Evolutionary conservation across 2,113 vertebrate genomes (phyloP), one percentile per base, ranked within the genome.

Genomic region (Jacana jacana): DNA sequence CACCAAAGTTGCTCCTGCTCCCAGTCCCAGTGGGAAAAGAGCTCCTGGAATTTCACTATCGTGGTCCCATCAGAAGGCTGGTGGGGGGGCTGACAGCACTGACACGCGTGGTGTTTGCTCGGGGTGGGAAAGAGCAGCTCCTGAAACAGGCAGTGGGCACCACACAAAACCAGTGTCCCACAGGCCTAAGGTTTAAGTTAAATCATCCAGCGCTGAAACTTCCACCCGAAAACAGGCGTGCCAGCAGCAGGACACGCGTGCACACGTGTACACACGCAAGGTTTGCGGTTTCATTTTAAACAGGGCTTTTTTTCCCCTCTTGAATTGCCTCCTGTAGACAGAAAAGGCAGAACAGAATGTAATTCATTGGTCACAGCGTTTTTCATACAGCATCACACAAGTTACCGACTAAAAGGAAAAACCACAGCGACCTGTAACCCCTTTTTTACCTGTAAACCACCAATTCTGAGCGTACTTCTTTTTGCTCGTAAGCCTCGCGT

Each of bases 11-110:
- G 1, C 23, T 25, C 51, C 73, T 48, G 65, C 88, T 88, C 92
- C 44, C 4, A 63, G 79, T 15, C 55, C 6, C 52, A n/a, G 88
- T 28, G 77, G 81, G 84, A 86, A 96, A 96, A 88, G 92, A 86
- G 83, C 89, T 86, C 60, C 81, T 79, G 95, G 92, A 96, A 97
- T 98, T 95, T 84, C 97, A 65, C 6, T 42, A 81, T 86, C 37
- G 16, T 81, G 16, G 61, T 63, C 85, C 89, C 6, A 10, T 58
- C 88, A 48, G 13, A 81, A 68, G 88, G 77, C 75, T 73, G 81
- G 86, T 31, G 77, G 93, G 93, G 93, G 60, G 64, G 78, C 95
- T 86, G 91, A 68, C 69, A 31, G 89, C 3, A 30, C 93, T 80
- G 93, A 91, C 68, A 86, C 31, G 15, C 20, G 11, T 82, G 79